These are phyloP conservation scores for Parnassius mnemosyne DNA, from an alignment of 2,888 invertebrate genomes.

Conservation along the genomic window DNA sequence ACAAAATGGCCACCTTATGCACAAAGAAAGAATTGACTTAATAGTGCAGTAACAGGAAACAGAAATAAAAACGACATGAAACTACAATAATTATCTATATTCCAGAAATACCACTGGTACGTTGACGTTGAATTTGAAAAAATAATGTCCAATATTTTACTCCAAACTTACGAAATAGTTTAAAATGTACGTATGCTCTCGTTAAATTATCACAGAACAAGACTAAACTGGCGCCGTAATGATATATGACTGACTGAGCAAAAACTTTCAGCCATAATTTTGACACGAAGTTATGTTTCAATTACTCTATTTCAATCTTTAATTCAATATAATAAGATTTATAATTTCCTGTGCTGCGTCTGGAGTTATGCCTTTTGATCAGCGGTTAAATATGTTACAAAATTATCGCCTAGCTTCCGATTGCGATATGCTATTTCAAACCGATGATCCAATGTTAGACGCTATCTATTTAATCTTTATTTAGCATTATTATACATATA, in stretches of 20 bases:
- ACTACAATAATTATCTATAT: no score
- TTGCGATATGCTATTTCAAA: conserved; percentile 26
- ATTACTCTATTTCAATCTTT: conserved; percentile 5
- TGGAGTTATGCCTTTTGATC: conserved; percentile 13
- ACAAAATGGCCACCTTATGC: no score
- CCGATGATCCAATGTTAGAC: conserved; percentile 22
- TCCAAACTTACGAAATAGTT: no score
- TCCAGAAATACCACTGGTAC: no score
- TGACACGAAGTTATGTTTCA: background rate
- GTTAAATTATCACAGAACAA: background rate
- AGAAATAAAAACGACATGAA: no score
- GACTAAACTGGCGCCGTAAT: conserved; percentile 19
- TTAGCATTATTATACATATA: conserved; percentile 6
- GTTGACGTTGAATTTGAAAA: no score
- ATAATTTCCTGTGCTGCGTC: background rate
- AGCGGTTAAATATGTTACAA: conserved; percentile 11
- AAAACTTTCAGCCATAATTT: conserved; percentile 1
- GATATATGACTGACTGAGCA: conserved; percentile 18
- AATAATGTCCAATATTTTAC: no score
- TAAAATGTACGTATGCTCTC: no score
- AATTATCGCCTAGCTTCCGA: conserved; percentile 24
- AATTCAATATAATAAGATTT: background rate
- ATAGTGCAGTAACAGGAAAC: no score
- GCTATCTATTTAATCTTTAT: conserved; percentile 15
- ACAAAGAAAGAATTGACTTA: no score